Conservation (phyloP, 2,113 vertebrate species). For the Pontoporia blainvillei region DNA sequence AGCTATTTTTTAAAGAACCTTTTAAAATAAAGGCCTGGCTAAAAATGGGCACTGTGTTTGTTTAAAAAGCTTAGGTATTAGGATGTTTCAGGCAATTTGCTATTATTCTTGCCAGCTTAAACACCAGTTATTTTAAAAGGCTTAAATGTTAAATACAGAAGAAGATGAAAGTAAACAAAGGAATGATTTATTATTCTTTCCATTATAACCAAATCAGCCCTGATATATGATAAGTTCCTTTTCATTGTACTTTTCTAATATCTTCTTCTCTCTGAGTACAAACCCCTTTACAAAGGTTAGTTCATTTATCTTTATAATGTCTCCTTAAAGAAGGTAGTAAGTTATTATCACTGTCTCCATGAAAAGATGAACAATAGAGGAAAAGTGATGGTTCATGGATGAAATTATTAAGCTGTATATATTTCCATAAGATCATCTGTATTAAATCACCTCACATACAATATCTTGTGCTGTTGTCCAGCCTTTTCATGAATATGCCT, state of each 20-base stretch:
- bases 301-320: conserved; percentile 50
- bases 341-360: background rate
- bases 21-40: conserved; percentile 26
- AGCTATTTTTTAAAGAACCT: background rate
- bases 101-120: conserved; percentile 10
- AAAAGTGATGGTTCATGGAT: background rate
- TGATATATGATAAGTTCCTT: conserved; percentile 29
- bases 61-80: conserved; percentile 8
- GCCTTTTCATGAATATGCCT: background rate
- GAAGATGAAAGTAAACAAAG: conserved; percentile 32
- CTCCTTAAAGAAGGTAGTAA: background rate
- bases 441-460: background rate
- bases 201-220: background rate
- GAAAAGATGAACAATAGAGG: background rate
- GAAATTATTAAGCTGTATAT: background rate
- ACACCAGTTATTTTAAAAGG: conserved; percentile 17
- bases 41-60: background rate
- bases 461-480: background rate
- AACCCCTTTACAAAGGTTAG: conserved; percentile 26
- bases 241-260: conserved; percentile 28
- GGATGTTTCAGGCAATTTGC: background rate
- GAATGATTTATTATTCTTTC: conserved; percentile 34
- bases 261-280: background rate
- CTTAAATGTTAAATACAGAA: conserved; percentile 45
- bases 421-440: background rate